Evolutionary conservation across 2,113 vertebrate species (phyloP), one percentile per base, ranked within the genome.

Genomic region (Hippocampus guttulatus): DNA sequence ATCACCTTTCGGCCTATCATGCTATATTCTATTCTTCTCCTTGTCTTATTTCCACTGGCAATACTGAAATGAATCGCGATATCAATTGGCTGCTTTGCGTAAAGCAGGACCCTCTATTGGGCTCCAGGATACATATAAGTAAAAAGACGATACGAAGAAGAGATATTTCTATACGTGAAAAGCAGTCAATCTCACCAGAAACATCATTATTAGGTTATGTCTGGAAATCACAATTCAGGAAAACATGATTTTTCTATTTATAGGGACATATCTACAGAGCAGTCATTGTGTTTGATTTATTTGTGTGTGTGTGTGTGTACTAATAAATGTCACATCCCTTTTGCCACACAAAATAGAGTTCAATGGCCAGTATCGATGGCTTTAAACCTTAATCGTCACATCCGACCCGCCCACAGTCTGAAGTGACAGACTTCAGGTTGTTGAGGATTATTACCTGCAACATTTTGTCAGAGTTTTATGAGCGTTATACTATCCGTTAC

Each of bases 31-130:
- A 75, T 38, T 69, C 66, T 89, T 81, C 79, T 76, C 75, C 78
- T 68, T 52, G 77, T 84, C 83, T 76, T 63, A 69, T 81, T 82
- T 85, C 82, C 76, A 73, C 64, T 15, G 68, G 77, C 78, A 58
- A 49, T 84, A 84, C 82, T 81, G 70, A 82, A 83, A 85, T 80
- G 74, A 67, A 81, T 79, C 64, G 75, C 66, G 83, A 85, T 83
- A 85, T 83, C 78, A 87, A 74, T 85, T 77, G 67, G 60, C 61
- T 21, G 68, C 45, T 78, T 78, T 75, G 76, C 76, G 75, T 67
- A 79, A 47, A 65, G 45, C 57, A 61, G 63, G 67, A 75, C 75
- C 79, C 64, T 76, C 69, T 66, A 69, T 25, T 14, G 8, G 73
- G 43, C 69, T 72, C 14, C 51, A 45, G 70, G 75, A 70, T 15